Evolutionary conservation across 2,888 invertebrate species (phyloP), one percentile per base, ranked within the genome.

Genomic region (Aleiodes testaceus): DNA sequence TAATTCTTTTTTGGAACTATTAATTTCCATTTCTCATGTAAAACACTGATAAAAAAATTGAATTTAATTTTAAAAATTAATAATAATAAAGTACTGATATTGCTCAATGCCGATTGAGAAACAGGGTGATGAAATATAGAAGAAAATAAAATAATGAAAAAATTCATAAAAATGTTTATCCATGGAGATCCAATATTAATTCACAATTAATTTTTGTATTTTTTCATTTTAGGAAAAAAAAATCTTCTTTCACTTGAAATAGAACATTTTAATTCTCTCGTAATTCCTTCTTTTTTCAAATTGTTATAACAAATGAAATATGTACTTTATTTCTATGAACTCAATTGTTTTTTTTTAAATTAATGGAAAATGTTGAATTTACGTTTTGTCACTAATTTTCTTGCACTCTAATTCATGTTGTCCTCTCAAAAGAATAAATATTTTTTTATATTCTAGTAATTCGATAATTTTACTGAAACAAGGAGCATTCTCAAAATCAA

Each of bases 41-140:
- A 14, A 36, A 59, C 16, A 42, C 18, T 55, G 55, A 55, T 55
- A 14, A 7, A 9, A 16, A 16, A 14, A 16, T 16, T 18, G 42
- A 16, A 3, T 16, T 36, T 36, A 36, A 36, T 36, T 2, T 9
- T 9, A 36, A 36, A 36, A 36, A 26, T 5, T 26, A 26, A 26
- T 26, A 26, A 36, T 36, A 36, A 36, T 11, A 42, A 16, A 59
- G 36, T 59, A 59, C 59, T 59, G 59, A 59, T 59, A 16, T 59
- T 59, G 59, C 59, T 59, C 59, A 59, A 59, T 59, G 16, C 59
- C 59, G 36, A 59, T 59, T 59, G 59, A 59, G 59, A 14, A 59
- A 59, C 59, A 59, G 59, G 59, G 59, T 59, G 59, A 59, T 36
- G 59, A 59, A 26, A 59, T 59, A 18, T 59, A 59, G 59, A 36